Evolutionary conservation across 2,888 invertebrate genomes (phyloP).

Genomic region (Dryobota labecula): DNA sequence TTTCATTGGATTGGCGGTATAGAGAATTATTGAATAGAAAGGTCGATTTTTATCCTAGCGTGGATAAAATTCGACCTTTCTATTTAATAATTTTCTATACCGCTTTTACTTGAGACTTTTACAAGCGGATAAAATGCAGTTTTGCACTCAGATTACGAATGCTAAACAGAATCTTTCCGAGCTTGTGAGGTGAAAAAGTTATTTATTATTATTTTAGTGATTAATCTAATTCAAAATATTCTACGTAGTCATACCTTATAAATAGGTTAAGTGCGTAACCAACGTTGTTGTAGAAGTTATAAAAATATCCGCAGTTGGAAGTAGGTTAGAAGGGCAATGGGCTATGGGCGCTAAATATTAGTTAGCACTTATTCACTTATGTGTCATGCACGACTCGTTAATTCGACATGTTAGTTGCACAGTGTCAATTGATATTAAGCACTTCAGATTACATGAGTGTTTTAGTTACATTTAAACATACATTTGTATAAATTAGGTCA

Average conservation of each 20-base stretch:
- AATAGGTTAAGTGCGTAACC: slow-evolving; percentile 5
- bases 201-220: too few relatives aligned
- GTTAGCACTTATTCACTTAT: slow-evolving; percentile 46
- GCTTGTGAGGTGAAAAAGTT: too few relatives aligned
- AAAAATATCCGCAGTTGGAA: slow-evolving; percentile 32
- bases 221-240: not conserved
- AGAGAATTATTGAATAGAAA: too few relatives aligned
- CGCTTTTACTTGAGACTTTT: too few relatives aligned
- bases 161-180: too few relatives aligned
- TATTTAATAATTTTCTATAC: too few relatives aligned
- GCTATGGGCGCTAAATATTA: slow-evolving; percentile 46
- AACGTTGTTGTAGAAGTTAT: slow-evolving; percentile 1
- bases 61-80: too few relatives aligned
- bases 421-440: slow-evolving; percentile 54
- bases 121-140: too few relatives aligned
- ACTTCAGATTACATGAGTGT: slow-evolving; percentile 22
- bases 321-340: slow-evolving; percentile 52
- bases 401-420: slow-evolving; percentile 34
- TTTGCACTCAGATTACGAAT: too few relatives aligned
- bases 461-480: slow-evolving; percentile 15
- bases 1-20: too few relatives aligned
- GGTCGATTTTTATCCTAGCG: too few relatives aligned
- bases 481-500: slow-evolving; percentile 39
- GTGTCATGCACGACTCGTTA: slow-evolving; percentile 38
- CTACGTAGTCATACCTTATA: not conserved